These are phyloP conservation scores for Lucilia cuprina DNA, from an alignment of 1,140 invertebrate genomes.

Conservation along the genomic window DNA sequence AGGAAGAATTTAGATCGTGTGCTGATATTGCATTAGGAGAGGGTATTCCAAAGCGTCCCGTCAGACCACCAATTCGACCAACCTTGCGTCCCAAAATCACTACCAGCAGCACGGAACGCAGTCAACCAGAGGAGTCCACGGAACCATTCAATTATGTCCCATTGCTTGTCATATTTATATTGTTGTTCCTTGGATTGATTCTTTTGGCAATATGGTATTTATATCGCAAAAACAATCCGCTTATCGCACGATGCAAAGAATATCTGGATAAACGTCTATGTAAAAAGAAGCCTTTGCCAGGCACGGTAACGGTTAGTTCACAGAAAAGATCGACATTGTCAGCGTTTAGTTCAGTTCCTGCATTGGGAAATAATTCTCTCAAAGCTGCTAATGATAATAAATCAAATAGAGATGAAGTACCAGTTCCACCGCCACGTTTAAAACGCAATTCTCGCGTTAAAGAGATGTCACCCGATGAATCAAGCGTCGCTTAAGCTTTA, in stretches of 20 bases:
- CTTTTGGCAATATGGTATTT: slow-evolving; percentile 54
- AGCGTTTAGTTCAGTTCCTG: not conserved
- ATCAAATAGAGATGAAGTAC: slow-evolving; percentile 43
- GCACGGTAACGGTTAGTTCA: not conserved
- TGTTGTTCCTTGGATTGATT: slow-evolving; percentile 58
- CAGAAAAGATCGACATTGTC: not conserved
- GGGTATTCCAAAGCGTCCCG: slow-evolving; percentile 48
- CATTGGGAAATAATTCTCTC: not conserved
- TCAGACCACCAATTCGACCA: slow-evolving; percentile 44
- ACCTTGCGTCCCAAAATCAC: slow-evolving; percentile 41
- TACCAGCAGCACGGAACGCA: slow-evolving; percentile 33
- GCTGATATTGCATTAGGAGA: slow-evolving; percentile 78
- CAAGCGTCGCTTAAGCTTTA: slow-evolving; percentile 38
- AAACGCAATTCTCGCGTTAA: slow-evolving; percentile 56
- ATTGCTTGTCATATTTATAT: slow-evolving; percentile 64
- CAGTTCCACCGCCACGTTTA: slow-evolving; percentile 64
- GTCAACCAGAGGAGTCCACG: slow-evolving; percentile 36
- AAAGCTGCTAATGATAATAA: not conserved
- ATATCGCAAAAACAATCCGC: slow-evolving; percentile 60
- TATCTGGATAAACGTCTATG: not conserved
- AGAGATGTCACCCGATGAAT: slow-evolving; percentile 40
- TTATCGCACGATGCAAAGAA: not conserved
- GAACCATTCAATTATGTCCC: slow-evolving; percentile 47
- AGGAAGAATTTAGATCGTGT: slow-evolving; percentile 87
- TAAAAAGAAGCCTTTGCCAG: not conserved